Base-by-base conservation (phyloP, 2,888 invertebrate species). In the Shargacucullia verbasci region DNA sequence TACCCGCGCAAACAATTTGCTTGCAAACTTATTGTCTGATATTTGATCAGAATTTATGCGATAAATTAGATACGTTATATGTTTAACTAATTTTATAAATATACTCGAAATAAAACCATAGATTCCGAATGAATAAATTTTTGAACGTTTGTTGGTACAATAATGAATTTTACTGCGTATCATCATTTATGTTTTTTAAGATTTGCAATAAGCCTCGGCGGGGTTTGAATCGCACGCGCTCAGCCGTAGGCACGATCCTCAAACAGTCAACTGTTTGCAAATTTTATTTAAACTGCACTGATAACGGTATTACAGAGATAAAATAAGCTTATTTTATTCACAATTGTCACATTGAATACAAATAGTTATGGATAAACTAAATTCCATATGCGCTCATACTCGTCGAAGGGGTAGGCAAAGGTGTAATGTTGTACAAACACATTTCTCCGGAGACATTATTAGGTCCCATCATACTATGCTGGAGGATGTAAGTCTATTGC, bases 231-330 rank as follows among this genome's bases (percentile, higher is more conserved):
- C 80, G 83, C 90, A 91, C 89, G 91, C 83, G 68, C 82, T 72
- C 76, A 67, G 66, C 80, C 59, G 70, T 78, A 76, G 82, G 85
- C 90, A 89, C 90, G 90, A 86, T 80, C 84, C 67, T 72, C 85
- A 89, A 90, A 90, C 83, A 89, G 60, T 57, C 70, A 80, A 79
- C 76, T 85, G 83, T 83, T 85, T 81, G 77, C 76, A 66, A 78
- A 73, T 82, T 81, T 81, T 78, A 78, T 86, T 81, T 80, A 67
- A 61, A 56, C 61, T 74, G 64, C 63, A 74, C 49, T 71, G 77
- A 61, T 79, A 76, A 49, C 66, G 43, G 59, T 66, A 13, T 57
- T 69, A 59, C 35, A 65, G 61, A 62, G 66, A 77, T 76, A 61
- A 74, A 72, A 59, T 69, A 67, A 80, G 47, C 64, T 50, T 37